Conservation (phyloP, 2,113 vertebrate species). For the Brachirus orientalis region DNA sequence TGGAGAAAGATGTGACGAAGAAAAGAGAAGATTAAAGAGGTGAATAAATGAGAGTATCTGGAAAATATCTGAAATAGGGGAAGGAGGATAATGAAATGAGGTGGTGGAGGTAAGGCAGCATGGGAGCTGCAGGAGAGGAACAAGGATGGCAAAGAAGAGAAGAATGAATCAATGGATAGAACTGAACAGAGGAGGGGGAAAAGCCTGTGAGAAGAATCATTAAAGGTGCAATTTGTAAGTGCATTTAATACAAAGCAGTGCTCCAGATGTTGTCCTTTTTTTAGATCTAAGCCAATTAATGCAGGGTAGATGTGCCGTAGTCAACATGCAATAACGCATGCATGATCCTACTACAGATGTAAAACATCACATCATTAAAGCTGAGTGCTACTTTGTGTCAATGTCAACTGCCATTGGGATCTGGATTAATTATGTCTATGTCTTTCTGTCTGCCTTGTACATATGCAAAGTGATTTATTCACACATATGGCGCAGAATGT, state of each 20-base stretch:
- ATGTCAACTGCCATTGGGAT: constrained; percentile 31
- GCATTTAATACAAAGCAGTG: constrained; percentile 16
- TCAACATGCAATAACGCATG: constrained; percentile 47
- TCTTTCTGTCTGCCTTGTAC: constrained; percentile 16
- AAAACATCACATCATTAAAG: constrained; percentile 43
- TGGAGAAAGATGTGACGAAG: constrained; percentile 23
- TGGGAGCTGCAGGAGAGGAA: neutral
- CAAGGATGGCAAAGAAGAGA: constrained; percentile 10
- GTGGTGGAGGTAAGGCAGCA: neutral
- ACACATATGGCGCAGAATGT: too few relatives aligned
- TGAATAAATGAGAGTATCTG: constrained; percentile 22
- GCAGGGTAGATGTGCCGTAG: constrained; percentile 16
- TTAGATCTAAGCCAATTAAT: constrained; percentile 47
- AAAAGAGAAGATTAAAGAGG: constrained; percentile 30
- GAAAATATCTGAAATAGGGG: constrained; percentile 15
- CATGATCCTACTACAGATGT: constrained; percentile 32
- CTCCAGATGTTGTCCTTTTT: constrained; percentile 46
- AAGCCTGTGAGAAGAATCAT: constrained; percentile 43
- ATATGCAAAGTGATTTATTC: constrained; percentile 33
- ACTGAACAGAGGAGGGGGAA: constrained; percentile 21
- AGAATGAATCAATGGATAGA: constrained; percentile 20
- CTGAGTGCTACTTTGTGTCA: constrained; percentile 13
- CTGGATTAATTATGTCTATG: constrained; percentile 45
- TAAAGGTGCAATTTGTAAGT: constrained; percentile 41
- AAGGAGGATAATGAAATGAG: constrained; percentile 8